Evolutionary conservation across 2,888 invertebrate genomes (phyloP), one percentile per base, ranked within the genome.

Genomic region (Aethes cnicana): DNA sequence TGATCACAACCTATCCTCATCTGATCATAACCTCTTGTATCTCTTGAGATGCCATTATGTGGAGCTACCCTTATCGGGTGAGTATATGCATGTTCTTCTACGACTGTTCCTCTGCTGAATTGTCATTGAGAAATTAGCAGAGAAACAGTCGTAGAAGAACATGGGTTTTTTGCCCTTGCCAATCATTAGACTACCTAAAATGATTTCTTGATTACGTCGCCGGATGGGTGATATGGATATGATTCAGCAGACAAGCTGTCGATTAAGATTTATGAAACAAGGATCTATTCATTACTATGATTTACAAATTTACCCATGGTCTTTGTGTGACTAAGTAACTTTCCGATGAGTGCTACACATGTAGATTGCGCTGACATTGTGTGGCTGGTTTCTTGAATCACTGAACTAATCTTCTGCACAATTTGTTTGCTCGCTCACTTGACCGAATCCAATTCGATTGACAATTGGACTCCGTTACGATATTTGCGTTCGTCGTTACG

Each of bases 401-500:
- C 16, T 25, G 3, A n/a, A 25, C 32, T 50, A 36, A 44, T 50
- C 50, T 36, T 32, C 26, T 46, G 26, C 44, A 37, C 43, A 25
- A 25, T 5, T 30, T 42, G 44, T 44, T 44, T 33, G 32, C 25
- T 50, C 23, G 50, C 36, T 44, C 50, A 36, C 30, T 43, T 50
- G 37, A 46, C 39, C 52, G 39, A 46, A 52, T 33, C 52, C 52
- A 52, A 43, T 53, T 36, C 48, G 43, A 47, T 48, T 43, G 61
- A 64, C 46, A 43, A 54, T 64, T 50, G 64, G 76, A 75, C 75
- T 74, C 74, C 74, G 59, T 76, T 73, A 67, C 74, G 58, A 48
- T 48, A 48, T 52, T 52, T 52, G 39, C 37, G 46, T 50, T 28
- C 18, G 20, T 20, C 26, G 43, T 52, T 52, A 46, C 46, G 44